Evolutionary conservation across 2,888 invertebrate species (phyloP).

Genomic region (Corythucha ciliata): DNA sequence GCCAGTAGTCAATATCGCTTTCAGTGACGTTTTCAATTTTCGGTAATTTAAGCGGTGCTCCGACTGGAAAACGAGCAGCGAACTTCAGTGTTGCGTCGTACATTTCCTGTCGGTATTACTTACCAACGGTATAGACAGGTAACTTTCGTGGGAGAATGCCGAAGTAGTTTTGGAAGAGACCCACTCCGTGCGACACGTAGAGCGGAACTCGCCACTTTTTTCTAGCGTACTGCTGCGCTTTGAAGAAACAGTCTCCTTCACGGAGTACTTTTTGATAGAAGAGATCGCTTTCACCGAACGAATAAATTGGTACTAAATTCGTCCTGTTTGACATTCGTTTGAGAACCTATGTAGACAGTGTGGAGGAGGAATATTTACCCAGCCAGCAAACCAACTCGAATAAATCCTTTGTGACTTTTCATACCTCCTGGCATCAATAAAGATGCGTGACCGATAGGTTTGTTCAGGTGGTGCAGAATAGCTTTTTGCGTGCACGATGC

Average conservation of each 20-base stretch:
- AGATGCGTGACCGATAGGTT: no score
- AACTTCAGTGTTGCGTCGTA: background rate
- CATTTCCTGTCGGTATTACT: slow-evolving; percentile 44
- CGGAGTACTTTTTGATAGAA: no score
- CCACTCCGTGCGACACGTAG: slow-evolving; percentile 65
- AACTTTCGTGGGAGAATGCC: slow-evolving; percentile 73
- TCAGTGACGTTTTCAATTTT: slow-evolving; percentile 61
- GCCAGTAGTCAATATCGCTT: slow-evolving; percentile 67
- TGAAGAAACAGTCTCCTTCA: no score
- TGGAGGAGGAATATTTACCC: slow-evolving; percentile 54
- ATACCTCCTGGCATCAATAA: no score
- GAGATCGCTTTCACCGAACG: slow-evolving; percentile 82
- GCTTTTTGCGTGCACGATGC: no score
- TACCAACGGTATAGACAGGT: slow-evolving; percentile 78
- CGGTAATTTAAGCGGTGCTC: slow-evolving; percentile 68
- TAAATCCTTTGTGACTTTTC: slow-evolving; percentile 67
- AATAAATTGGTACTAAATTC: slow-evolving; percentile 74
- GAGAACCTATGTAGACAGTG: no score
- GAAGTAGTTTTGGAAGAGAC: slow-evolving; percentile 82
- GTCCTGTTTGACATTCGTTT: no score
- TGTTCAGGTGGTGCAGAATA: no score
- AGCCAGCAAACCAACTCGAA: slow-evolving; percentile 59
- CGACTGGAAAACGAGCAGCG: slow-evolving; percentile 54
- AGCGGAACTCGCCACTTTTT: slow-evolving; percentile 63
- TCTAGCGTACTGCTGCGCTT: slow-evolving; percentile 60